Base-by-base conservation (phyloP, 2,888 invertebrate genomes). In the Oscheius sp. region DNA sequence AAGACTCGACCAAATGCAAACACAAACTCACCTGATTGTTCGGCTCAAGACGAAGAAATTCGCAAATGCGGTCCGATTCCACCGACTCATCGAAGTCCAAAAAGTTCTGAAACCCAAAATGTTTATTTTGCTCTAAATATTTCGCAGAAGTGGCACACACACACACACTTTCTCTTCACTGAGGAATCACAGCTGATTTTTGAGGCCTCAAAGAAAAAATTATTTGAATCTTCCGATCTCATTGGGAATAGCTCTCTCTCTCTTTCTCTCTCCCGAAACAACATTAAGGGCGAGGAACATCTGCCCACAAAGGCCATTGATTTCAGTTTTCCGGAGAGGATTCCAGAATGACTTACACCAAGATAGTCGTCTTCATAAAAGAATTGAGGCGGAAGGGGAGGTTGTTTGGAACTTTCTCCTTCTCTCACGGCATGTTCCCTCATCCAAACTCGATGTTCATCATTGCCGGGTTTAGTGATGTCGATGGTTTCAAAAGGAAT, bases 341-440 rank as follows among this genome's bases (percentile, higher is more conserved):
- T 42, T 42, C 25, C 15, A 5, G 34, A 33, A 20, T 33, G 45
- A 31, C 66, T 90, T 89, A 95, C 95, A 87, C 96, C 96, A 87
- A 95, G 94, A 87, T 94, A 95, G 77, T 92, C 92, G 12, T 92
- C 92, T 74, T 93, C 95, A 87, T 93, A 93, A 88, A 96, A 96
- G 81, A 97, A 90, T 88, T 97, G 97, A 69, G 96, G 96, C 50
- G 96, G 95, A 84, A 94, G 89, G 3, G 72, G 72, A 3, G 87
- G 79, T 8, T 86, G 81, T 57, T 75, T 79, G 20, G 17, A 17
- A 34, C 80, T 73, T 1, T 71, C 46, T 10, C 72, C 74, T 25
- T 76, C 72, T 5, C 83, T 73, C 65, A 87, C 87, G 50, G 88
- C 88, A 87, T 94, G 93, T 85, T 91, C 91, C 88, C 94, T 93